phyloP scores from a whole-genome alignment of 2,888 invertebrate genomes.

The Zaprionus lineosus region DNA sequence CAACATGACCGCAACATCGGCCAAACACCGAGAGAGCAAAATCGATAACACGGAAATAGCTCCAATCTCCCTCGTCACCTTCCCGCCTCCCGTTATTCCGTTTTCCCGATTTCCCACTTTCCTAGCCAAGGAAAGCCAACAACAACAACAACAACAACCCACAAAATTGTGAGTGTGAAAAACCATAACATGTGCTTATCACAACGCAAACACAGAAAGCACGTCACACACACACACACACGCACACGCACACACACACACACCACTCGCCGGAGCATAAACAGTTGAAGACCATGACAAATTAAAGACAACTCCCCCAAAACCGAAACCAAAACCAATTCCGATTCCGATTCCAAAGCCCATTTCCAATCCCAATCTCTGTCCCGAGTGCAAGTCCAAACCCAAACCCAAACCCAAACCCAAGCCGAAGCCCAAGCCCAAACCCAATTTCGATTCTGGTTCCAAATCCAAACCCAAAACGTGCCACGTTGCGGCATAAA shows the following conservation, averaged over 20 bases:
- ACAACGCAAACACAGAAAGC: constrained; percentile 52
- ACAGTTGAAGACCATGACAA: constrained; percentile 74
- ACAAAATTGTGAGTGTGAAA: constrained; percentile 68
- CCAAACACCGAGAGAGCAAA: constrained; percentile 47
- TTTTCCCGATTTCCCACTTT: neutral
- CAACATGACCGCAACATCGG: constrained; percentile 64
- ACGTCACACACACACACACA: constrained; percentile 17
- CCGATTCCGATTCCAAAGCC: constrained; percentile 20
- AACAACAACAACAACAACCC: too few species aligned
- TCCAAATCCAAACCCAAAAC: constrained; percentile 58
- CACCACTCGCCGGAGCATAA: too few species aligned
- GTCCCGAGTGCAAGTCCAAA: constrained; percentile 9
- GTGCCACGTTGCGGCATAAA: constrained; percentile 68
- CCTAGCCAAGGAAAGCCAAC: constrained; percentile 1
- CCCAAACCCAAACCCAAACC: constrained; percentile 25
- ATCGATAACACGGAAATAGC: constrained; percentile 59
- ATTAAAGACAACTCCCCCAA: constrained; percentile 53
- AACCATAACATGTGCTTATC: constrained; percentile 76
- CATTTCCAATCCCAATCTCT: constrained; percentile 1
- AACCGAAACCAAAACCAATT: constrained; percentile 21
- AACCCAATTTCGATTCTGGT: constrained; percentile 18
- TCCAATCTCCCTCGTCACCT: constrained; percentile 25
- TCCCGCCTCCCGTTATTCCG: constrained; percentile 3
- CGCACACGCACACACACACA: constrained; percentile 7
- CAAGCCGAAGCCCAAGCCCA: constrained; percentile 15